Base-by-base conservation (phyloP, 1,140 invertebrate species). In the Cheumatopsyche charites region DNA sequence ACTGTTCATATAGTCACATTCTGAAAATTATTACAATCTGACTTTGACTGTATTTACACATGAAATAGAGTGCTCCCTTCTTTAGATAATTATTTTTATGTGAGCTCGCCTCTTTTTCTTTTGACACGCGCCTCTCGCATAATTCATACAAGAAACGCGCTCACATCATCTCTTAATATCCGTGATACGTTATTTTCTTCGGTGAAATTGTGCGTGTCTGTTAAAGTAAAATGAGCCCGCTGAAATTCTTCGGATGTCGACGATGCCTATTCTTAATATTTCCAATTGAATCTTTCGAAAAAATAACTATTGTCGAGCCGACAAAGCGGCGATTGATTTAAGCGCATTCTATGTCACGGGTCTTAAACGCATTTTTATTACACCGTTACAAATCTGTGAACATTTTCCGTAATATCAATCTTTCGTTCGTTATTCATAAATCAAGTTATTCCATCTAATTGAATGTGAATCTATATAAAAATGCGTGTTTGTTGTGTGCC, bases 41-140 rank as follows among this genome's bases (percentile, higher is more conserved):
- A n/a, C n/a, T n/a, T n/a, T n/a, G n/a, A n/a, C n/a, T n/a, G n/a
- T n/a, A n/a, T n/a, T n/a, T n/a, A n/a, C n/a, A n/a, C n/a, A n/a
- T 52, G 49, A 52, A 52, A 19, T 52, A 42, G 12, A 5, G 25
- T 13, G 15, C 62, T 15, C 62, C 62, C 62, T 45, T 45, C 29
- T 23, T n/a, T 43, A 25, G 55, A 55, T 45, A 68, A 68, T 68
- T 68, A 68, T 68, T 68, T 68, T 68, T 68, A 68, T 66, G 42
- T 26, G 55, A 25, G 23, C 42, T 29, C 23, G 73, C 29, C 9
- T 62, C 61, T 74, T 58, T 25, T 29, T 71, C 61, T 36, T 74
- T 65, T 74, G 73, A 74, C 73, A 74, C 73, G 73, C 71, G 73
- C 62, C 58, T 62, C 47, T 23, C 63, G 49, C 73, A 74, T 74